phyloP scores from a whole-genome alignment of 2,797 vertebrate species.

The Ibycter americanus region DNA sequence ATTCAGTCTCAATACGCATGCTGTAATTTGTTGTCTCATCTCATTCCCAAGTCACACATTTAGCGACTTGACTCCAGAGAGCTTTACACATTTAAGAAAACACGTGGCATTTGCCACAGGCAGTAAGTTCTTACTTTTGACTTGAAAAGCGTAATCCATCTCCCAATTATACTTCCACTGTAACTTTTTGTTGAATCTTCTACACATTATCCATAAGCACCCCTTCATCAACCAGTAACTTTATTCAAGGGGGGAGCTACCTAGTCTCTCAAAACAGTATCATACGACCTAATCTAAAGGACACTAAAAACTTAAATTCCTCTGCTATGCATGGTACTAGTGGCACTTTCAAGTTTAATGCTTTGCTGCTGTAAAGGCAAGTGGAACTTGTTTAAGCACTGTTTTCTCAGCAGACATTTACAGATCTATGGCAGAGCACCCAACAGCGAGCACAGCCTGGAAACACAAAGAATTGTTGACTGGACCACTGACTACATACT shows the following conservation, averaged over 20 bases:
- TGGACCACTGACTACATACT: background rate
- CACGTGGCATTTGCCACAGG: background rate
- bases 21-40: background rate
- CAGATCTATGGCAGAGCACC: background rate
- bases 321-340: background rate
- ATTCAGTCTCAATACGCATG: background rate
- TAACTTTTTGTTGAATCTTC: background rate
- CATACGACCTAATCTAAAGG: background rate
- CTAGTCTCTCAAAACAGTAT: background rate
- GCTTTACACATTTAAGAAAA: background rate
- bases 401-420: background rate
- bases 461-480: background rate
- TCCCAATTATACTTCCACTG: background rate
- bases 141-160: slow-evolving; percentile 6
- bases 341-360: background rate
- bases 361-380: background rate
- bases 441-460: background rate
- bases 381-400: background rate
- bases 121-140: background rate
- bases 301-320: background rate
- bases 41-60: background rate
- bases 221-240: background rate
- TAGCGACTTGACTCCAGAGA: background rate
- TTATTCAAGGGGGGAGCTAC: background rate
- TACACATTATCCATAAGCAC: background rate